These are phyloP conservation scores for Eremobia ochroleuca DNA, from an alignment of 2,888 invertebrate genomes.

Conservation along the genomic window DNA sequence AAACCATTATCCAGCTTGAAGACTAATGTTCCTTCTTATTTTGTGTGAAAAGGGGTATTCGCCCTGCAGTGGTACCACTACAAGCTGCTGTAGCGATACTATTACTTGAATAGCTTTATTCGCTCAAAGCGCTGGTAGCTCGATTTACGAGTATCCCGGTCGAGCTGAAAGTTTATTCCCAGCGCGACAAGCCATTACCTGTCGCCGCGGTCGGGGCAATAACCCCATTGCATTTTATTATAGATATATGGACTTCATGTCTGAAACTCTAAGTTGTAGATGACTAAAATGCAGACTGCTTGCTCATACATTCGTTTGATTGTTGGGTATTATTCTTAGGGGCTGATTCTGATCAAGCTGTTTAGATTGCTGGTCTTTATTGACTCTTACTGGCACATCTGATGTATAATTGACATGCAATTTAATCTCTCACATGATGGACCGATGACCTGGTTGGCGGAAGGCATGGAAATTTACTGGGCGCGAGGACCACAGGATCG, in stretches of 20 bases:
- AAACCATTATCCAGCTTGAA: not conserved
- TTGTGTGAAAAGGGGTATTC: not conserved
- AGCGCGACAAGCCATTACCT: slow-evolving; percentile 29
- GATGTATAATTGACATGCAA: not conserved
- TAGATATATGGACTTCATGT: slow-evolving; percentile 21
- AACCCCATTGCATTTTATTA: slow-evolving; percentile 35
- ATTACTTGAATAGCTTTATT: not conserved
- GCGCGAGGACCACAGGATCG: not conserved
- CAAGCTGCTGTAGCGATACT: not conserved
- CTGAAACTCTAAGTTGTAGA: slow-evolving; percentile 9
- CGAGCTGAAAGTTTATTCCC: slow-evolving; percentile 20
- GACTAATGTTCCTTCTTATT: not conserved
- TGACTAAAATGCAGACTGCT: slow-evolving; percentile 10
- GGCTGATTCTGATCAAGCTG: not conserved
- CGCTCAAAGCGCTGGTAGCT: not conserved
- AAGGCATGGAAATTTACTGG: not conserved
- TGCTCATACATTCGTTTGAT: not conserved
- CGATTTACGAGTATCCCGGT: slow-evolving; percentile 22
- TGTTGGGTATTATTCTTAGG: not conserved
- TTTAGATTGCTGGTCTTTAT: not conserved
- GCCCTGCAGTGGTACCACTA: not conserved
- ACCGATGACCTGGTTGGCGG: not conserved
- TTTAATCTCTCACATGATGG: not conserved
- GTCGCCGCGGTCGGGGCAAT: slow-evolving; percentile 33
- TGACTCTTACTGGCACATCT: not conserved